phyloP scores from a whole-genome alignment of 2,888 invertebrate genomes.

The Pyrrhosoma nymphula region DNA sequence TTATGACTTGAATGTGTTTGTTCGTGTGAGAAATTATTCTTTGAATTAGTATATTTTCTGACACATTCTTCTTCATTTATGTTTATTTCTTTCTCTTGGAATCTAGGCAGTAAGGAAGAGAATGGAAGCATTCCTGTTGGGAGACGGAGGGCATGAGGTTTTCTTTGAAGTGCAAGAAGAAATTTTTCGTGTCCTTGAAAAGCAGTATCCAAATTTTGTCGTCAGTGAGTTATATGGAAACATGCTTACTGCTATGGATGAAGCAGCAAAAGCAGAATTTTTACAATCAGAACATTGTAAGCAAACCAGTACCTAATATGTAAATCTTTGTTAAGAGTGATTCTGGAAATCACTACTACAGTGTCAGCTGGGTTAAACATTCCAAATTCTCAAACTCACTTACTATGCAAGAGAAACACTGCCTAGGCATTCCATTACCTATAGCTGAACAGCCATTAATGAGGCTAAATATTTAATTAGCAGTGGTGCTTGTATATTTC shows the following conservation, averaged over 20 bases:
- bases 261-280: conserved; percentile 73
- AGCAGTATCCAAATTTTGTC: conserved; percentile 93
- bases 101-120: conserved; percentile 84
- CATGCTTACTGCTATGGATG: conserved; percentile 84
- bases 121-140: conserved; percentile 92
- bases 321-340: not conserved
- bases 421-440: too few relatives aligned
- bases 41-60: not conserved
- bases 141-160: conserved; percentile 92
- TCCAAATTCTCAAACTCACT: too few relatives aligned
- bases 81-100: not conserved
- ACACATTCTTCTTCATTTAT: not conserved
- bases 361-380: not conserved
- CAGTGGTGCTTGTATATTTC: too few relatives aligned
- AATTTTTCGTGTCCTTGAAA: conserved; percentile 88
- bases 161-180: conserved; percentile 92
- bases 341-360: not conserved
- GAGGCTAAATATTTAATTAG: too few relatives aligned
- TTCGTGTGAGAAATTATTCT: not conserved
- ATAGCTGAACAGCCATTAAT: too few relatives aligned
- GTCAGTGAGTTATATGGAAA: conserved; percentile 91
- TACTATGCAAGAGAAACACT: not conserved
- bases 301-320: not conserved
- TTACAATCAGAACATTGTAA: conserved; percentile 46
- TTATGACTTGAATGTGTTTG: too few relatives aligned